Evolutionary conservation across 2,888 invertebrate species (phyloP), one percentile per base, ranked within the genome.

Genomic region (Iphiclides podalirius): DNA sequence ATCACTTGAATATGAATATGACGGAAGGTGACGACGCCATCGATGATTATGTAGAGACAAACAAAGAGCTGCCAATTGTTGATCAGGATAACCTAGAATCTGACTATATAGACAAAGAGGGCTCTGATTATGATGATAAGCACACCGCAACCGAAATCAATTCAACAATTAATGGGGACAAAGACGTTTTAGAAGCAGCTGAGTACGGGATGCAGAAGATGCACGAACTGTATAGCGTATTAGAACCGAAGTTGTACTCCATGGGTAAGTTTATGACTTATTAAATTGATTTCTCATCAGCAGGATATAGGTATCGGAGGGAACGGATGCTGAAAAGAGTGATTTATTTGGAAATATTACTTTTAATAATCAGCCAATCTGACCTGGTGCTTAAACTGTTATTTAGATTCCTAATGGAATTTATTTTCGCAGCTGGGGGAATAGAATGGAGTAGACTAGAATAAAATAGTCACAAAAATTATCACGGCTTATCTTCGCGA

Each of bases 221-320:
- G 91, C 90, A 91, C 56, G 90, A 93, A 49, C 72, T 94, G 13
- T 91, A 92, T 60, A 84, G 89, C 23, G 86, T 92, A 45, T 88
- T 92, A 62, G 94, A 94, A 64, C 94, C 94, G 0, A 88, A 90
- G 56, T 81, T 93, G 12, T 94, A 93, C 73, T 90, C 91, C 33
- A 91, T 92, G 91, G 94, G 94, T 94, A 66, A 88, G 89, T 66
- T 8, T 20, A 7, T 9, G n/a, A n/a, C n/a, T n/a, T n/a, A n/a
- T n/a, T n/a, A n/a, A n/a, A n/a, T n/a, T n/a, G n/a, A n/a, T n/a
- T n/a, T n/a, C n/a, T n/a, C n/a, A n/a, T n/a, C n/a, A n/a, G n/a
- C n/a, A n/a, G n/a, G n/a, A n/a, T n/a, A n/a, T n/a, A n/a, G n/a
- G n/a, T n/a, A n/a, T n/a, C n/a, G n/a, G n/a, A n/a, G n/a, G n/a